These are phyloP conservation scores for Aethes cnicana DNA, from an alignment of 2,888 invertebrate genomes.

Conservation along the genomic window DNA sequence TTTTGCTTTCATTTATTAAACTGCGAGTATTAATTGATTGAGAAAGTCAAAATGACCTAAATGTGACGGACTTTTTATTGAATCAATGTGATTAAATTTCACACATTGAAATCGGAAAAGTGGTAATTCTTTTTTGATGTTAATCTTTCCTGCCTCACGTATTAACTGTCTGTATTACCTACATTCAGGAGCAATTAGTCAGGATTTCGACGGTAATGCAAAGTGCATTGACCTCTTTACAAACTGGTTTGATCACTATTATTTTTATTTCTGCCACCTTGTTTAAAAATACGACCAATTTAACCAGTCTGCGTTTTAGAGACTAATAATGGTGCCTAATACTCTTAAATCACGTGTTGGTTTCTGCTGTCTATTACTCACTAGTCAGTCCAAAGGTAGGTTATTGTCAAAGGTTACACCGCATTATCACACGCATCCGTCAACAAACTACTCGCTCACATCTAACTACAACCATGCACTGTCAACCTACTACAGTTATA, in stretches of 20 bases:
- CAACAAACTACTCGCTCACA: neutral
- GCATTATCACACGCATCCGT: conserved; percentile 4
- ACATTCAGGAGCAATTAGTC: conserved; percentile 9
- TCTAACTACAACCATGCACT: neutral
- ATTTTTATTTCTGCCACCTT: too few relatives aligned
- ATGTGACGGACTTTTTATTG: too few relatives aligned
- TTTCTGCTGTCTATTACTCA: conserved; percentile 4
- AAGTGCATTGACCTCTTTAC: neutral
- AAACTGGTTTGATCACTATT: neutral
- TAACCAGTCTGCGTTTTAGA: too few relatives aligned
- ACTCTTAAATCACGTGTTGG: neutral
- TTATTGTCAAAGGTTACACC: neutral
- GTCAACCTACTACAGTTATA: too few relatives aligned
- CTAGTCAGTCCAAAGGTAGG: conserved; percentile 12
- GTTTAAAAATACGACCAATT: too few relatives aligned
- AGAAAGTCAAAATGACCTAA: too few relatives aligned
- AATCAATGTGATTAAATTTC: neutral
- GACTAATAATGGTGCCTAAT: too few relatives aligned
- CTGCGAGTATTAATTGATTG: too few relatives aligned
- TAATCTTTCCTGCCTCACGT: neutral
- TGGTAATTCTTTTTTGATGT: neutral
- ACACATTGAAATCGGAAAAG: neutral
- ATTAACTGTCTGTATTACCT: neutral
- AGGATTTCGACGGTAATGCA: conserved; percentile 8
- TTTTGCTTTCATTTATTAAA: too few relatives aligned